These are phyloP conservation scores for Sycophila sp. DNA, from an alignment of 1,140 invertebrate species.

Conservation along the genomic window DNA sequence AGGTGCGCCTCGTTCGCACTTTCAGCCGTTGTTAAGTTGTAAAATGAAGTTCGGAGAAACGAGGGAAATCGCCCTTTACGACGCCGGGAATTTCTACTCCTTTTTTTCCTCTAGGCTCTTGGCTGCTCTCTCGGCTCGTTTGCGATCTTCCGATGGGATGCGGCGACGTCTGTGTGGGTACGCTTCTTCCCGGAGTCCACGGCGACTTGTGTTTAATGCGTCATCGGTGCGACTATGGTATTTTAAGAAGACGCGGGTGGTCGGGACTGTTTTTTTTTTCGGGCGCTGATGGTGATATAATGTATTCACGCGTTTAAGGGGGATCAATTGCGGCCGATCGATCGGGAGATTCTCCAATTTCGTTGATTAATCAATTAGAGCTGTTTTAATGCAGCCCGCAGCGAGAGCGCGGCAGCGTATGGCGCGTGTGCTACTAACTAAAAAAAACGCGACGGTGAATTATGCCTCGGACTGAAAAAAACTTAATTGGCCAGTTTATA, in stretches of 20 bases:
- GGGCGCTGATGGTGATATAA: conserved; percentile 13
- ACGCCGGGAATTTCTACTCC: not conserved
- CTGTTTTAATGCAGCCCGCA: conserved; percentile 55
- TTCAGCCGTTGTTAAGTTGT: conserved; percentile 40
- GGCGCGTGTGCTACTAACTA: not conserved
- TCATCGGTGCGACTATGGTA: too few relatives aligned
- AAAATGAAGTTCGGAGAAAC: conserved; percentile 31
- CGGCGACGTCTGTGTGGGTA: too few relatives aligned
- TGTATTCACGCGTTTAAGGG: conserved; percentile 8
- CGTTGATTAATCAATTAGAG: conserved; percentile 62
- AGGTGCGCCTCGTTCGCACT: not conserved
- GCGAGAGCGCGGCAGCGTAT: conserved; percentile 11
- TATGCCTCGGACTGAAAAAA: not conserved
- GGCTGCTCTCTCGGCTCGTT: not conserved
- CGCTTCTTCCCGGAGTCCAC: not conserved
- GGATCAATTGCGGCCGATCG: conserved; percentile 54
- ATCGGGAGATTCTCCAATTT: conserved; percentile 61
- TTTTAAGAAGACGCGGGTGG: too few relatives aligned
- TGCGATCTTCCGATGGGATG: not conserved
- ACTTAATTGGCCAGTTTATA: conserved; percentile 45
- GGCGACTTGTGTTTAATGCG: not conserved
- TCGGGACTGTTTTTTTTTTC: not conserved
- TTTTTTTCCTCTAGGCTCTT: not conserved
- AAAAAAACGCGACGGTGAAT: not conserved
- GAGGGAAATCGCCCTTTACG: conserved; percentile 29